phyloP scores from a whole-genome alignment of 1,140 invertebrate species.

The Saccostrea echinata region DNA sequence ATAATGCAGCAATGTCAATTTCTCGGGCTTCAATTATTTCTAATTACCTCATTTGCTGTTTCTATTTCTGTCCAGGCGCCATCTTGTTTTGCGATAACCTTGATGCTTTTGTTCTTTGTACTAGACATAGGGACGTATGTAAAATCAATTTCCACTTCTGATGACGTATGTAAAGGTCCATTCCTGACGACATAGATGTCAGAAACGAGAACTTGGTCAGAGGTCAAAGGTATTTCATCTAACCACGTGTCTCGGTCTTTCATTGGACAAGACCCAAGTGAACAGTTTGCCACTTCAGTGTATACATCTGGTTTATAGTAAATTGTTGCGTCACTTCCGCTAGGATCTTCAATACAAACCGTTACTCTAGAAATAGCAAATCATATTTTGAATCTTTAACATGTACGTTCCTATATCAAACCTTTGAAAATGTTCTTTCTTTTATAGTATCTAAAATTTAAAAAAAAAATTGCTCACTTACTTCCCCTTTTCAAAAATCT shows the following conservation, averaged over 20 bases:
- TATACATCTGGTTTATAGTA: conserved; percentile 56
- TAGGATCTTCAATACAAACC: conserved; percentile 37
- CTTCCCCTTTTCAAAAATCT: conserved; percentile 2
- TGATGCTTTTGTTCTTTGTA: conserved; percentile 23
- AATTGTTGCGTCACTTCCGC: conserved; percentile 45
- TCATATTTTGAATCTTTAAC: background rate
- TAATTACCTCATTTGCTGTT: conserved; percentile 46
- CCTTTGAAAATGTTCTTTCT: background rate
- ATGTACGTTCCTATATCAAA: background rate
- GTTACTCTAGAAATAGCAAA: background rate
- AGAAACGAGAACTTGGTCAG: conserved; percentile 50
- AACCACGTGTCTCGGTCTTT: conserved; percentile 52
- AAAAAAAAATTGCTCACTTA: background rate
- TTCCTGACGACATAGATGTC: conserved; percentile 53
- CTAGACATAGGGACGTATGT: conserved; percentile 40
- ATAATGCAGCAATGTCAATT: too few relatives aligned
- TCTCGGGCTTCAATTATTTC: too few relatives aligned
- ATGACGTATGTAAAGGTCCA: conserved; percentile 44
- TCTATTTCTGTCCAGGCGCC: conserved; percentile 51
- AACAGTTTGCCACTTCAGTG: conserved; percentile 48
- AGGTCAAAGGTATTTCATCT: conserved; percentile 43
- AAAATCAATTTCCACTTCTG: conserved; percentile 53
- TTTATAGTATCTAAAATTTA: background rate
- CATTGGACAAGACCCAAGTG: conserved; percentile 54
- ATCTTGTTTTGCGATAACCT: conserved; percentile 46